Evolutionary conservation across 30 jellyfish, hydroid and myxozoan genomes (phyloP).

Genomic region (Hydractinia symbiolongicarpus): DNA sequence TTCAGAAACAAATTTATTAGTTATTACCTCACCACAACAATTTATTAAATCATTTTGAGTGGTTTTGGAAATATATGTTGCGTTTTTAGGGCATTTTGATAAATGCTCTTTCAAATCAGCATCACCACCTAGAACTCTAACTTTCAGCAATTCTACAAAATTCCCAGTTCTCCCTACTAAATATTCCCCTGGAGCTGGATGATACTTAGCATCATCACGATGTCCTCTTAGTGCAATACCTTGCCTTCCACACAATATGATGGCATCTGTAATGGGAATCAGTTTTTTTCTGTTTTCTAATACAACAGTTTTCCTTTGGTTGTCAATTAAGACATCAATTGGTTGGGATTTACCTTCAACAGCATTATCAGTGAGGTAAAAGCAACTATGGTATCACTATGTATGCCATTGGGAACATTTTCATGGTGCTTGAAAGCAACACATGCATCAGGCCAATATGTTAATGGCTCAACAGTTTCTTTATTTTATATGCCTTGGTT

Average conservation of each 20-base stretch:
- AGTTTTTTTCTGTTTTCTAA: slow-evolving; percentile 28
- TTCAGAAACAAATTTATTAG: slow-evolving; percentile 3
- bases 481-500: background rate
- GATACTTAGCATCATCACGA: slow-evolving; percentile 2
- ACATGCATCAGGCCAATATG: background rate
- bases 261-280: slow-evolving; percentile 42
- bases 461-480: background rate
- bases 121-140: slow-evolving; percentile 47
- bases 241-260: slow-evolving; percentile 36
- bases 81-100: slow-evolving; percentile 39
- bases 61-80: slow-evolving; percentile 52
- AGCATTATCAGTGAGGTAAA: background rate
- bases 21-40: slow-evolving; percentile 31
- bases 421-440: background rate
- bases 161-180: slow-evolving; percentile 5
- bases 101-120: slow-evolving; percentile 30
- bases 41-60: slow-evolving; percentile 39
- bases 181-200: background rate
- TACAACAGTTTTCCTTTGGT: background rate
- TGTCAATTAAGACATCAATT: background rate
- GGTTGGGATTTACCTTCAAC: background rate
- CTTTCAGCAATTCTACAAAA: slow-evolving; percentile 44
- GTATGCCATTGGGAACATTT: background rate
- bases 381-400: background rate
- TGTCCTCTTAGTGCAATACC: slow-evolving; percentile 43